Percentiles rank a stretch among this genome's conserved stretches.
These are phyloP conservation scores for Rhynchonema sp. DNA, from an alignment of 2,888 invertebrate species.

Conservation along the genomic window DNA sequence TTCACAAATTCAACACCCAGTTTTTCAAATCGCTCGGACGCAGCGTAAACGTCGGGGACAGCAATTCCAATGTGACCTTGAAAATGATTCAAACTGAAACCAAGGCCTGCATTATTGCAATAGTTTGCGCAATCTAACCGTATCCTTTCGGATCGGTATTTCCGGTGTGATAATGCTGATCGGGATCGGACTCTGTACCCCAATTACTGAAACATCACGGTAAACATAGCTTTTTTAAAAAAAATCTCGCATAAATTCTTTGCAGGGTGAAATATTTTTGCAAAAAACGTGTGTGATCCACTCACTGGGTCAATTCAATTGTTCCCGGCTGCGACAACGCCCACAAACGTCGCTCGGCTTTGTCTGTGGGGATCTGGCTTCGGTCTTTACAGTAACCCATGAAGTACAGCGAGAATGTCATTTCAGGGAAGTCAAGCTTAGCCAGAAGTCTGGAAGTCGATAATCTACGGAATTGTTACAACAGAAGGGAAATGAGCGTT, in stretches of 20 bases:
- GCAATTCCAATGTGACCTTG: constrained; percentile 69
- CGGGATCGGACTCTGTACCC: constrained; percentile 68
- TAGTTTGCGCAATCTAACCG: constrained; percentile 40
- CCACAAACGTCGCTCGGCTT: constrained; percentile 50
- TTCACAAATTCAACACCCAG: constrained; percentile 71
- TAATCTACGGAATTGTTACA: not conserved
- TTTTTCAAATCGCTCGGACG: constrained; percentile 66
- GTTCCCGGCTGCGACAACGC: constrained; percentile 63
- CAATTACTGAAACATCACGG: constrained; percentile 56
- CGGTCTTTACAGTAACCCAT: constrained; percentile 59
- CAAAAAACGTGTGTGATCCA: too few species aligned
- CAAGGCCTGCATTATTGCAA: not conserved
- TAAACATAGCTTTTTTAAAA: too few species aligned
- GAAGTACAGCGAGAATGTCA: constrained; percentile 76
- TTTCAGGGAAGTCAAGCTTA: constrained; percentile 65
- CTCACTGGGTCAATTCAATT: constrained; percentile 76
- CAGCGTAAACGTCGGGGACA: constrained; percentile 68
- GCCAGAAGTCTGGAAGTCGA: constrained; percentile 40
- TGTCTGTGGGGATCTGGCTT: constrained; percentile 50
- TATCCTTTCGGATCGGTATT: constrained; percentile 71
- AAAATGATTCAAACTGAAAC: constrained; percentile 9
- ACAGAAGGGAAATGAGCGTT: not conserved
- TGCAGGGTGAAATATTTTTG: too few species aligned
- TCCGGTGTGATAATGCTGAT: constrained; percentile 72
- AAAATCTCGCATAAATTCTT: too few species aligned